Conservation (phyloP, 2,797 vertebrate genomes). For the Allobates femoralis region DNA sequence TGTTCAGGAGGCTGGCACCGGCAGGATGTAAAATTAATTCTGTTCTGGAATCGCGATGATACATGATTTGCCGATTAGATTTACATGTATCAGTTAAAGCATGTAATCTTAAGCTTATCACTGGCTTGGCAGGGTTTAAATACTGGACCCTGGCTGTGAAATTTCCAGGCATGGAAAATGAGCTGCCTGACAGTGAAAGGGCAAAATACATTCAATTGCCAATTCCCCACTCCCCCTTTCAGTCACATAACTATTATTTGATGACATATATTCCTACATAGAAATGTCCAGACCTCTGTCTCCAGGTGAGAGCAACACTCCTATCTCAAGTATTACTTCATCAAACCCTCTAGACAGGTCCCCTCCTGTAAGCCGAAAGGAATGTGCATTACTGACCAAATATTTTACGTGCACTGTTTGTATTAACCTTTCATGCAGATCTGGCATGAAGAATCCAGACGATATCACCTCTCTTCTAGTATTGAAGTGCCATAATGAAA, state of each 20-base stretch:
- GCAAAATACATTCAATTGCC: neutral
- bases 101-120: conserved; percentile 26
- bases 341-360: conserved; percentile 25
- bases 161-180: neutral
- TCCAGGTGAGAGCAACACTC: conserved; percentile 27
- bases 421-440: neutral
- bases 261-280: neutral
- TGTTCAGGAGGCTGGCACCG: conserved; percentile 3
- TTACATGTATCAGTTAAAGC: conserved; percentile 38
- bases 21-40: conserved; percentile 36
- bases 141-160: neutral
- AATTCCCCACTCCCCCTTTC: no score
- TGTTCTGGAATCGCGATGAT: conserved; percentile 31
- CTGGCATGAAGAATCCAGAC: conserved; percentile 5
- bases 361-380: neutral
- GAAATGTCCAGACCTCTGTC: neutral
- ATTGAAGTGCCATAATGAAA: neutral
- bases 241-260: neutral
- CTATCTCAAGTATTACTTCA: conserved; percentile 36
- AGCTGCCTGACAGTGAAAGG: neutral
- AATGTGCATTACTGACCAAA: conserved; percentile 33
- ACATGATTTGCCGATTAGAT: conserved; percentile 29
- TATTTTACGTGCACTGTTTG: conserved; percentile 4
- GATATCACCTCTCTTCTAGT: neutral
- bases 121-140: neutral